Evolutionary conservation across 2,888 invertebrate species (phyloP).

Genomic region (Rhaphigaster nebulosa): DNA sequence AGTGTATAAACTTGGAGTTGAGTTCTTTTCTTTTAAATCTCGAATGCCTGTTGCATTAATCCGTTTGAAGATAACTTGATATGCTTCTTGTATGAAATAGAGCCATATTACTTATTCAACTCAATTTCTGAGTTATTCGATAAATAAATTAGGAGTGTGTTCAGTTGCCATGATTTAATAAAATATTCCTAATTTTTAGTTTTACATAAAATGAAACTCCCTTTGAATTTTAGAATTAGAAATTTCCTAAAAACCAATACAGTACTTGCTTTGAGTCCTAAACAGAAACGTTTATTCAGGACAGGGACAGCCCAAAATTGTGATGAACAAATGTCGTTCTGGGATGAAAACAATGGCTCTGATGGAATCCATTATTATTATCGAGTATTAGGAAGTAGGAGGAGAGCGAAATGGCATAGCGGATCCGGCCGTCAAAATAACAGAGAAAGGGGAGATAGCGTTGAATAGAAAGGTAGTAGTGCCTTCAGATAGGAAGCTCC

Average conservation of each 20-base stretch:
- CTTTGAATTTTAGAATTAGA: too few species aligned
- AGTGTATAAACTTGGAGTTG: too few species aligned
- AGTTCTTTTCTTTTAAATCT: too few species aligned
- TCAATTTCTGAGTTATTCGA: background rate
- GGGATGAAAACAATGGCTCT: background rate
- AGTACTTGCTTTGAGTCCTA: background rate
- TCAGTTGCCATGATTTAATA: background rate
- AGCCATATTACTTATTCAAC: too few species aligned
- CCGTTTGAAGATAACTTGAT: too few species aligned
- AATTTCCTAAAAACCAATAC: background rate
- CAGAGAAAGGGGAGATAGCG: constrained; percentile 2
- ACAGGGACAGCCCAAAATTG: background rate
- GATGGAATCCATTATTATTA: constrained; percentile 19
- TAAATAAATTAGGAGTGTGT: background rate
- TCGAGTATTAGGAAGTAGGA: constrained; percentile 37
- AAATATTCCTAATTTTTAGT: background rate
- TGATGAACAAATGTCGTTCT: background rate
- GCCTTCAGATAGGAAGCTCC: background rate
- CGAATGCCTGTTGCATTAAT: background rate
- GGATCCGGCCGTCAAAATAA: constrained; percentile 37
- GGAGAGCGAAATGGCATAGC: background rate
- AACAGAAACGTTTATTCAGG: background rate
- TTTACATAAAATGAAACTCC: background rate
- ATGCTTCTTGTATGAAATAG: too few species aligned
- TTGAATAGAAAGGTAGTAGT: constrained; percentile 27